A percentile compares a stretch with the other conserved stretches of the same genome.
Conservation (phyloP, 92 coral and sea anemone species). For the Palythoa caribaeorum region DNA sequence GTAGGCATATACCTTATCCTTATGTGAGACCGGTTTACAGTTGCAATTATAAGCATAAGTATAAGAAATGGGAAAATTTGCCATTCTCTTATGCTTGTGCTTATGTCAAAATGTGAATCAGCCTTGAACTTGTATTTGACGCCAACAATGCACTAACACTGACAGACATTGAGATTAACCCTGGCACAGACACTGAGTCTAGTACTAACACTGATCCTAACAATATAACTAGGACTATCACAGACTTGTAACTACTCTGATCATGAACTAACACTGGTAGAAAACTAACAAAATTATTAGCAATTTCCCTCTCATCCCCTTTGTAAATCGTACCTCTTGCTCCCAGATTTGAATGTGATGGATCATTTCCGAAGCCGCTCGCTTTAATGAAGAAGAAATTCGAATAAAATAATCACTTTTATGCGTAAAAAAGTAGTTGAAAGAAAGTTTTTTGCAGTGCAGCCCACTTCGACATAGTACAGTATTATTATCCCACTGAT, state of each 20-base stretch:
- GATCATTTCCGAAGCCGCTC: conserved; percentile 20
- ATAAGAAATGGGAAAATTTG: too few relatives aligned
- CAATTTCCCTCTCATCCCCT: not conserved
- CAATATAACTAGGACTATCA: not conserved
- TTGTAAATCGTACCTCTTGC: not conserved
- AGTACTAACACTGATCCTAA: not conserved
- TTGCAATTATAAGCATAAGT: too few relatives aligned
- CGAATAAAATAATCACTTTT: not conserved
- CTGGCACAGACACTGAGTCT: not conserved
- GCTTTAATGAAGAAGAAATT: not conserved
- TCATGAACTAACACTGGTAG: not conserved
- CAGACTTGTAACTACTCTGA: not conserved
- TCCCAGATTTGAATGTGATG: not conserved
- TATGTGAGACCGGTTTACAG: too few relatives aligned
- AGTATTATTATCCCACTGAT: too few relatives aligned
- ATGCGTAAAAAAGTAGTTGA: not conserved
- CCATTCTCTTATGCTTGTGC: too few relatives aligned
- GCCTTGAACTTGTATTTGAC: not conserved
- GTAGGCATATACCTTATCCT: too few relatives aligned
- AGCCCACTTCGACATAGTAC: not conserved
- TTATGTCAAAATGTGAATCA: too few relatives aligned
- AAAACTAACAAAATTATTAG: not conserved
- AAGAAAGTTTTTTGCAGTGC: not conserved
- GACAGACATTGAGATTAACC: not conserved
- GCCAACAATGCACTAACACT: not conserved